These are phyloP conservation scores for Malurus splendens DNA, from an alignment of 2,797 vertebrate species.

Conservation along the genomic window DNA sequence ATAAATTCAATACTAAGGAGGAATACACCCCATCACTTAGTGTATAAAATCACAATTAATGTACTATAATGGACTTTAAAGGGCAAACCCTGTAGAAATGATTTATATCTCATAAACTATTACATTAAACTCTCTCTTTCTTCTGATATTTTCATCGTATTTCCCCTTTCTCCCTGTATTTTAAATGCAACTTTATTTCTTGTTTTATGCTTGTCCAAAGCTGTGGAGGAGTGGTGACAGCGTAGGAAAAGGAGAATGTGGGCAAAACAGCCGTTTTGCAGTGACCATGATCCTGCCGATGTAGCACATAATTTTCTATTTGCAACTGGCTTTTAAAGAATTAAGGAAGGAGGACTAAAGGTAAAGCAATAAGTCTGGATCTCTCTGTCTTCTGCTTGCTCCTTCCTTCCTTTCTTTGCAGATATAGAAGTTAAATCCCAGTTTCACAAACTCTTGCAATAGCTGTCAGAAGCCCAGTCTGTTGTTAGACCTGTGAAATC, in stretches of 20 bases:
- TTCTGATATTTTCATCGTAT: neutral
- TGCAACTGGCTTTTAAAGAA: neutral
- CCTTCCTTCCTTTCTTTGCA: neutral
- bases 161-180: neutral
- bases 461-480: neutral
- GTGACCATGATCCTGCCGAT: neutral
- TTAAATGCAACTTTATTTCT: neutral
- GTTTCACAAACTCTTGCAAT: neutral
- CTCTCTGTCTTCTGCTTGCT: neutral
- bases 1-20: slow-evolving; percentile 18
- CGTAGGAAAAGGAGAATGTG: neutral
- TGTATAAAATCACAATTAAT: slow-evolving; percentile 51
- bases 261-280: neutral
- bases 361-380: neutral
- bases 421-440: neutral
- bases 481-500: neutral
- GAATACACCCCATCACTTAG: neutral
- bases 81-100: slow-evolving; percentile 35
- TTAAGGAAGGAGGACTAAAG: neutral
- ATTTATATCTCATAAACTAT: slow-evolving; percentile 38
- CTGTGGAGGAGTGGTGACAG: neutral
- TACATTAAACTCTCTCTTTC: neutral
- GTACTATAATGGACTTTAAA: slow-evolving; percentile 37
- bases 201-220: neutral
- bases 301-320: neutral